These are phyloP conservation scores for Mayetiola destructor DNA, from an alignment of 2,888 invertebrate species.

Conservation along the genomic window DNA sequence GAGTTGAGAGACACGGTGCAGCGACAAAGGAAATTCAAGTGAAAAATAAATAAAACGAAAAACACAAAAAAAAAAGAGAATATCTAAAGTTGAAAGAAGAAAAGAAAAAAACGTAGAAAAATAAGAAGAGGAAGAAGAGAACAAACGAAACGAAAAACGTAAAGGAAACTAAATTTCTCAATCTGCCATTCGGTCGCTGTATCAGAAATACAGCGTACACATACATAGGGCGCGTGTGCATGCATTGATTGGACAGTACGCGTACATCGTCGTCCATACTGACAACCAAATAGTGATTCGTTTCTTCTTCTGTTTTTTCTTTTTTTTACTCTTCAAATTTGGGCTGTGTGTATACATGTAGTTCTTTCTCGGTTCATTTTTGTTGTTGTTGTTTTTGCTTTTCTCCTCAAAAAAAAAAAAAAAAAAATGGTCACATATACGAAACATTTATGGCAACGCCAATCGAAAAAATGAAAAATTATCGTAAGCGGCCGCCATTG, in stretches of 20 bases:
- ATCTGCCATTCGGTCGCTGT: neutral
- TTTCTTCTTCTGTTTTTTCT: no score
- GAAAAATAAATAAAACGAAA: neutral
- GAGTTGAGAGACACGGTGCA: no score
- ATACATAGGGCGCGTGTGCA: no score
- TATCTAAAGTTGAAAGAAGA: neutral
- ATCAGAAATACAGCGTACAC: neutral
- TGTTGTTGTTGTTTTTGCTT: no score
- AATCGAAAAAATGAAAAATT: conserved; percentile 12
- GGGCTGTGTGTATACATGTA: no score
- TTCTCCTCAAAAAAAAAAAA: neutral
- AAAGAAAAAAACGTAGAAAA: neutral
- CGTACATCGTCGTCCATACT: no score
- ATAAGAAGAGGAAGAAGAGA: neutral
- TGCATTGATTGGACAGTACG: no score
- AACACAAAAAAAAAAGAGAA: neutral
- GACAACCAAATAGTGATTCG: no score
- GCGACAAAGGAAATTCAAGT: conserved; percentile 1
- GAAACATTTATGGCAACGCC: conserved; percentile 10
- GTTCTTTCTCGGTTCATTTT: no score
- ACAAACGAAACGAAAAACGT: neutral
- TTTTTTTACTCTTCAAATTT: no score
- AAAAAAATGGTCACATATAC: conserved; percentile 8
- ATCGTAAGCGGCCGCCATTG: conserved; percentile 9
- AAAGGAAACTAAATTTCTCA: neutral